Evolutionary conservation across 2,888 invertebrate species (phyloP).

Genomic region (Terebella lapidaria): DNA sequence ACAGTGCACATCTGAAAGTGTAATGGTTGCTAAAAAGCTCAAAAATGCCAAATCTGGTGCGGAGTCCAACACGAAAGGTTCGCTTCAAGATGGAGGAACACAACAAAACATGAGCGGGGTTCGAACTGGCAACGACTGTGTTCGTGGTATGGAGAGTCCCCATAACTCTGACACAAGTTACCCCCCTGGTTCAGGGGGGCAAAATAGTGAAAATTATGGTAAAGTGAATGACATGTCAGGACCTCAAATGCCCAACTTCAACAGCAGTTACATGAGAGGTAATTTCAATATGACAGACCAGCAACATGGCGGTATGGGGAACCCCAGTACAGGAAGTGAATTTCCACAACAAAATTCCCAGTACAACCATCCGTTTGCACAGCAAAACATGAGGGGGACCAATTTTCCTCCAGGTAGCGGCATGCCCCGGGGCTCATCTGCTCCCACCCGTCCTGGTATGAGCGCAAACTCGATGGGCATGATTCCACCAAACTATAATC

Average conservation of each 20-base stretch:
- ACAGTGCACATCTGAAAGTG: constrained; percentile 19
- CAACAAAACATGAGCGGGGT: constrained; percentile 39
- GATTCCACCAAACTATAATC: constrained; percentile 33
- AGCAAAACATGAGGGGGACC: constrained; percentile 32
- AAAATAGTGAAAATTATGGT: constrained; percentile 32
- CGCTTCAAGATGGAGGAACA: constrained; percentile 50
- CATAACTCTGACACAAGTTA: constrained; percentile 43
- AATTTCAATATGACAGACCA: constrained; percentile 35
- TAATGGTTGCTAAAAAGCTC: constrained; percentile 33
- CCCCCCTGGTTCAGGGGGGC: constrained; percentile 35
- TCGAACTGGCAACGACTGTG: constrained; percentile 31
- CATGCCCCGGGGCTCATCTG: constrained; percentile 18
- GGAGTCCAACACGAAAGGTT: constrained; percentile 45
- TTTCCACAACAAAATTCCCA: constrained; percentile 17
- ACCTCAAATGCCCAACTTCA: constrained; percentile 35
- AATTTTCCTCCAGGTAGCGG: constrained; percentile 28
- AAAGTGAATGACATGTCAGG: constrained; percentile 41
- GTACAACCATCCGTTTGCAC: constrained; percentile 33
- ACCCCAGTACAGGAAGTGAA: constrained; percentile 7
- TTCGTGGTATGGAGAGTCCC: constrained; percentile 35
- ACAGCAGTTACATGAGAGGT: constrained; percentile 33
- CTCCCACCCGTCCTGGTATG: constrained; percentile 30
- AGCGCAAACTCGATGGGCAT: constrained; percentile 32
- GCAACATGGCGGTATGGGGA: constrained; percentile 40
- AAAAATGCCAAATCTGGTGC: constrained; percentile 33